Evolutionary conservation across 2,113 vertebrate species (phyloP).

Genomic region (Catharus bicknelli): DNA sequence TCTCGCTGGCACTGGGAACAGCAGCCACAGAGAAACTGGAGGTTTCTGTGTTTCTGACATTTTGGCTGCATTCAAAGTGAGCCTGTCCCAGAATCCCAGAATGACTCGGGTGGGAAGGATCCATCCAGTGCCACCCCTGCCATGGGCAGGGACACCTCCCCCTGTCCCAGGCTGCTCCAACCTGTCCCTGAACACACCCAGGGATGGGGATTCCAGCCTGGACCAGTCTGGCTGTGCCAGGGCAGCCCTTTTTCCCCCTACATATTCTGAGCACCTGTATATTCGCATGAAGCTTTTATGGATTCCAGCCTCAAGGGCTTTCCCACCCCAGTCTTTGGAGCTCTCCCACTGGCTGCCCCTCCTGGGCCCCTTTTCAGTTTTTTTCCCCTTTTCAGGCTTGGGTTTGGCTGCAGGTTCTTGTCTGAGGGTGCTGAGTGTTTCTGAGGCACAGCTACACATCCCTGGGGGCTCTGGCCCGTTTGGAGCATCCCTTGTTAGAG

Average conservation of each 20-base stretch:
- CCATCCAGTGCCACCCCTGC: neutral
- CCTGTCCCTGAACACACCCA: neutral
- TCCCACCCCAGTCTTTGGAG: fast-evolving
- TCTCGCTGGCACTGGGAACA: neutral
- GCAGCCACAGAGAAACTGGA: neutral
- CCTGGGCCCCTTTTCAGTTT: neutral
- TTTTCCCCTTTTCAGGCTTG: neutral
- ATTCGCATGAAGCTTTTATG: neutral
- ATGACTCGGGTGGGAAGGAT: neutral
- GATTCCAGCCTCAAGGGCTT: neutral
- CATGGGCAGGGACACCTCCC: neutral
- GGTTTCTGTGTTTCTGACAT: fast-evolving
- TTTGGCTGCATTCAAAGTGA: neutral
- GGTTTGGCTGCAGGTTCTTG: neutral
- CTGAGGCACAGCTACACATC: neutral
- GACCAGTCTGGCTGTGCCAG: neutral
- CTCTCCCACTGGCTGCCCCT: neutral
- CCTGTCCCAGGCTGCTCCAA: fast-evolving
- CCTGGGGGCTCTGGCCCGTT: neutral
- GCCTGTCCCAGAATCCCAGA: no score
- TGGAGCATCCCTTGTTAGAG: neutral
- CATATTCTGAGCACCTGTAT: fast-evolving
- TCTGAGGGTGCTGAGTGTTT: neutral
- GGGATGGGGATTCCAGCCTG: neutral
- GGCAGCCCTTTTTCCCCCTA: neutral